Evolutionary conservation across 1,140 invertebrate genomes (phyloP).

Genomic region (Drosophila ambigua): DNA sequence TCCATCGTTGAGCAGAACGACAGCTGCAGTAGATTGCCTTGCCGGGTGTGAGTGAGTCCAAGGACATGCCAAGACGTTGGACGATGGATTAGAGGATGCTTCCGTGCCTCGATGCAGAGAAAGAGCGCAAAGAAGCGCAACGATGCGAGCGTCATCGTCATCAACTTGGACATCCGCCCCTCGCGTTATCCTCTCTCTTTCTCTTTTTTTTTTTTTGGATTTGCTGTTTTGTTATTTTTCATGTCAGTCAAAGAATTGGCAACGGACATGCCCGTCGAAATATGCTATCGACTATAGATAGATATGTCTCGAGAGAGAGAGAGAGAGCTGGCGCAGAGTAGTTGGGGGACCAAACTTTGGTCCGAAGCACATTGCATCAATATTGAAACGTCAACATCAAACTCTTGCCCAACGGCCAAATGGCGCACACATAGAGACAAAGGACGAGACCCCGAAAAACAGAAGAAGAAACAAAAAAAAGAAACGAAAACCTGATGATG

Average conservation of each 20-base stretch:
- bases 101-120: constrained; percentile 28
- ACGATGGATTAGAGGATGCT: constrained; percentile 73
- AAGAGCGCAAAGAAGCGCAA: constrained; percentile 3
- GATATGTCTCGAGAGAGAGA: constrained; percentile 14
- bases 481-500: constrained; percentile 64
- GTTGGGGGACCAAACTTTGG: constrained; percentile 45
- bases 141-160: constrained; percentile 49
- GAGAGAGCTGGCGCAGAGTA: constrained; percentile 3
- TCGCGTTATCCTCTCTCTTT: constrained; percentile 61
- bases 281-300: constrained; percentile 57
- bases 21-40: constrained; percentile 72
- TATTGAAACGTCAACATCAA: constrained; percentile 82
- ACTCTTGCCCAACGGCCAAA: constrained; percentile 71
- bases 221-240: constrained; percentile 81
- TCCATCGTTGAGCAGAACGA: constrained; percentile 59
- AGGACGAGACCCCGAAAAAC: constrained; percentile 37
- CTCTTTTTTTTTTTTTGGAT: constrained; percentile 52
- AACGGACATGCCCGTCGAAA: constrained; percentile 75
- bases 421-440: constrained; percentile 48
- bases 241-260: constrained; percentile 80
- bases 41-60: constrained; percentile 38
- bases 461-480: constrained; percentile 25
- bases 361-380: constrained; percentile 75
- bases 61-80: constrained; percentile 65
- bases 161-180: constrained; percentile 51